Evolutionary conservation across 2,113 vertebrate species (phyloP), one percentile per base, ranked within the genome.

Genomic region (Cottus gobio): DNA sequence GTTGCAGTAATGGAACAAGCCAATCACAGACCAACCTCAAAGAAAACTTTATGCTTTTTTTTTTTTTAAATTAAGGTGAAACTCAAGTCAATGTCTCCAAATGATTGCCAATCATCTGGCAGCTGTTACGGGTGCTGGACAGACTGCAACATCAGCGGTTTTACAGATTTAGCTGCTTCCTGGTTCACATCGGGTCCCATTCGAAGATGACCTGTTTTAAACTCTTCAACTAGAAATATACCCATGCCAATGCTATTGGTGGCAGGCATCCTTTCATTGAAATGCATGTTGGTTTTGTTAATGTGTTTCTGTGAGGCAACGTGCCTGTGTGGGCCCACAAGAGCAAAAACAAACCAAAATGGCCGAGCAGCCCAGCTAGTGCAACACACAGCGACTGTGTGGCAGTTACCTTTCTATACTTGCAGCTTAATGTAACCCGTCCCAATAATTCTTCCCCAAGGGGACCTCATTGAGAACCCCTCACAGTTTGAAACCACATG

Each of bases 291-390:
- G n/a, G n/a, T 22, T 52, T 76, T 4, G 26, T 30, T n/a, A n/a
- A 28, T 66, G 15, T 22, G 36, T 60, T 63, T 46, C 64, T 66
- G 44, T 72, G 5, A 11, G 64, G 62, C 54, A 64, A 75, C n/a
- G 24, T n/a, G 46, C 60, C 16, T 48, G 44, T 24, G 34, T 63
- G 71, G 31, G 71, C 63, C 30, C n/a, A 12, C 7, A 61, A 66
- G 30, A 67, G 22, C 61, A 67, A 46, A 74, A 70, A 70, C 36
- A 69, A 68, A 68, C 75, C 28, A 24, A 34, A 77, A 61, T 11
- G 26, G 18, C 42, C 15, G 0, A 22, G 34, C 31, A 52, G 28
- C 34, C 13, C 30, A 39, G 13, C 30, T 24, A 31, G 42, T 9
- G 52, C 28, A 22, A 36, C 48, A 22, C 31, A 39, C 39, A 39